Conservation (phyloP, 2,797 vertebrate genomes). For the Vespertilio murinus region DNA sequence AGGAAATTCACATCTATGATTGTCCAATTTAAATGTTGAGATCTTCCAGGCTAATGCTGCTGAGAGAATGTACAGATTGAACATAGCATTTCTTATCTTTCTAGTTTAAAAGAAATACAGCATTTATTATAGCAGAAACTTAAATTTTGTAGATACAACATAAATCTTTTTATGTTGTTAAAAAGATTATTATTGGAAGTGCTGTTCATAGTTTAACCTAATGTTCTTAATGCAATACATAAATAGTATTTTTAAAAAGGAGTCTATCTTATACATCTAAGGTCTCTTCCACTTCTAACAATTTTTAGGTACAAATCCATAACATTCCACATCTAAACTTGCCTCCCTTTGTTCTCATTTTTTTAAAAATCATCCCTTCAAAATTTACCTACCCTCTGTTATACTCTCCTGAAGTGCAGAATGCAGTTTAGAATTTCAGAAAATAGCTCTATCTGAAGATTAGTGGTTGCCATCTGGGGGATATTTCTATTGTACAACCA, state of each 20-base stretch:
- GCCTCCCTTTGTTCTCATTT: not conserved
- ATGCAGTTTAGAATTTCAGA: not conserved
- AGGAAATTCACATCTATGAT: conserved; percentile 98
- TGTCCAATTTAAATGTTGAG: conserved; percentile 89
- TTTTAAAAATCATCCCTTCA: not conserved
- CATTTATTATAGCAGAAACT: not conserved
- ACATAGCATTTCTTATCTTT: conserved; percentile 41
- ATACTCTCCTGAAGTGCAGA: not conserved
- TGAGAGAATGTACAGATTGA: not conserved
- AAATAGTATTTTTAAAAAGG: not conserved
- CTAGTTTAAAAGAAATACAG: not conserved
- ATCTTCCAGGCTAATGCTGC: not conserved
- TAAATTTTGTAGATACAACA: conserved; percentile 46
- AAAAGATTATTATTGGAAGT: conserved; percentile 43
- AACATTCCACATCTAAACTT: not conserved
- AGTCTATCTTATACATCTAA: not conserved
- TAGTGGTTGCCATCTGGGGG: not conserved
- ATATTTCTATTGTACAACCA: not conserved
- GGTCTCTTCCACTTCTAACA: not conserved
- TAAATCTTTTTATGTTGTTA: conserved; percentile 48
- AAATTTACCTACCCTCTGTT: not conserved
- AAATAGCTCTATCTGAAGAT: conserved; percentile 12
- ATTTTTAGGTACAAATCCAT: not conserved
- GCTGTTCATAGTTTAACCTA: not conserved
- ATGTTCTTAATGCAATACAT: not conserved